phyloP scores from a whole-genome alignment of 30 jellyfish, hydroid and myxozoan species.

The Sanderia malayensis region DNA sequence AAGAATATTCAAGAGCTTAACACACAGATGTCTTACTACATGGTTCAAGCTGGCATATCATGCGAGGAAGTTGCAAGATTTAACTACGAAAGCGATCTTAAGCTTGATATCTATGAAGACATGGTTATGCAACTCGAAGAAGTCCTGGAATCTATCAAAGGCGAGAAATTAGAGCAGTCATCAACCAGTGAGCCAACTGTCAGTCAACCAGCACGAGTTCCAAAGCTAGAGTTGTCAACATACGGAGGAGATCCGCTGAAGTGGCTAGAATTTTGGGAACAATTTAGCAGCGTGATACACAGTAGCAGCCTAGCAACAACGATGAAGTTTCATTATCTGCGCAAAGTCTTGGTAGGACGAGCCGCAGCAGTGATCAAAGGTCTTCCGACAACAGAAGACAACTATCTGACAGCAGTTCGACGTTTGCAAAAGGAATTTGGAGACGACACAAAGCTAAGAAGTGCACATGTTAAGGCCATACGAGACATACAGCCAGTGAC shows the following conservation, averaged over 20 bases:
- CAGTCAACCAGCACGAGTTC: neutral
- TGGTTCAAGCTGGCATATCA: no score
- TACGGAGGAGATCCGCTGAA: slow-evolving; percentile 41
- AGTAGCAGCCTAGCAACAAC: no score
- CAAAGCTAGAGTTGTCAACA: slow-evolving; percentile 25
- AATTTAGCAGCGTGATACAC: no score
- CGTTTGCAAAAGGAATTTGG: slow-evolving; percentile 17
- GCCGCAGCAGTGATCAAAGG: slow-evolving; percentile 39
- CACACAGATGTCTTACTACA: no score
- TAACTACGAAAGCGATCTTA: no score
- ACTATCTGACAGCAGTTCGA: slow-evolving; percentile 17
- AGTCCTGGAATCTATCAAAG: slow-evolving; percentile 1
- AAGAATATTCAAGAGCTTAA: slow-evolving; percentile 19
- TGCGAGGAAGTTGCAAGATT: no score
- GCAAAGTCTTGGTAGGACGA: slow-evolving; percentile 34
- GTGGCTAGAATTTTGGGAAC: slow-evolving; percentile 44
- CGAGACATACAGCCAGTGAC: slow-evolving; percentile 37
- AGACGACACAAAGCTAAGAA: slow-evolving; percentile 28
- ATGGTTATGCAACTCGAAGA: slow-evolving; percentile 31
- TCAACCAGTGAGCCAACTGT: slow-evolving; percentile 5
- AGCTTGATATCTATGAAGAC: no score
- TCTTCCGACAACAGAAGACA: slow-evolving; percentile 10
- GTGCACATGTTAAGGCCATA: slow-evolving; percentile 42
- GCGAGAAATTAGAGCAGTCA: no score
- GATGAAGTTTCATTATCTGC: slow-evolving; percentile 10